These are phyloP conservation scores for Rhinolophus sinicus DNA, from an alignment of 2,113 vertebrate species.

Conservation along the genomic window DNA sequence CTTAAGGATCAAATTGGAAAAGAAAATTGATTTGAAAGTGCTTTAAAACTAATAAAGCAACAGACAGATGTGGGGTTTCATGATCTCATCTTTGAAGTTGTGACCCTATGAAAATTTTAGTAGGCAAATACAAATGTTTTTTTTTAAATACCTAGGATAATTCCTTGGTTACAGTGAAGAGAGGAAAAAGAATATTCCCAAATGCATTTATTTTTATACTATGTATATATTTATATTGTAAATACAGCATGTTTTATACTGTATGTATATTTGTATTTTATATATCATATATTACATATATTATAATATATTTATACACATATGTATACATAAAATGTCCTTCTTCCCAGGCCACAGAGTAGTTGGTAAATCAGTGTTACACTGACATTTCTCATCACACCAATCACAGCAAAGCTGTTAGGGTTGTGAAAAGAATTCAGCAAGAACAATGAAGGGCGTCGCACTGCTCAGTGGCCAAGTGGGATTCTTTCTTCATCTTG, in stretches of 20 bases:
- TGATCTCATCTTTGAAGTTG: not conserved
- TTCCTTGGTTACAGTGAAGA: not conserved
- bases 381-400: not conserved
- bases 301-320: not conserved
- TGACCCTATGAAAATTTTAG: slow-evolving; percentile 26
- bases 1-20: not conserved
- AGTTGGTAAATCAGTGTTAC: not conserved
- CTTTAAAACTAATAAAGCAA: not conserved
- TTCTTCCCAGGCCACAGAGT: not conserved
- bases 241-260: not conserved
- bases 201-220: not conserved
- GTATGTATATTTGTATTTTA: not conserved
- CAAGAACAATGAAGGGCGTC: not conserved
- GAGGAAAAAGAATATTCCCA: not conserved
- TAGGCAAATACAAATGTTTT: slow-evolving; percentile 26
- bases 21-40: not conserved
- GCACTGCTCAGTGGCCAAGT: rapidly evolving
- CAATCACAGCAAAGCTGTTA: not conserved
- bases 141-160: slow-evolving; percentile 13
- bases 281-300: not conserved
- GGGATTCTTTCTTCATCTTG: not conserved
- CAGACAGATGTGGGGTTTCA: not conserved
- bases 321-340: not conserved
- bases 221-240: not conserved
- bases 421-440: not conserved